These are phyloP conservation scores for Spongilla lacustris DNA, from an alignment of 37 sponge, comb jelly and placozoan species.

Conservation along the genomic window DNA sequence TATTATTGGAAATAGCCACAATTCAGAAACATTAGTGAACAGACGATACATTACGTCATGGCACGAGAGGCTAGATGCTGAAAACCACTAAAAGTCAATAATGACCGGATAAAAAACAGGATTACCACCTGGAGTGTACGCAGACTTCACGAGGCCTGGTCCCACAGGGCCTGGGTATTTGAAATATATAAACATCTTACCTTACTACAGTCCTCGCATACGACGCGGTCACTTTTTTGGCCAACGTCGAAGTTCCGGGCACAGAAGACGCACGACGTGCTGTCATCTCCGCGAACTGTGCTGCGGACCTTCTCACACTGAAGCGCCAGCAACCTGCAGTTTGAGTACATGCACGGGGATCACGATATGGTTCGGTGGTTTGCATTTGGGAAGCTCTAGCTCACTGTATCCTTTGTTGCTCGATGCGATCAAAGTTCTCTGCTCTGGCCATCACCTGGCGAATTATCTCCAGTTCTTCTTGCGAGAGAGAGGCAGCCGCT, in stretches of 20 bases:
- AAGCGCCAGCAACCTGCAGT: slow-evolving; percentile 21
- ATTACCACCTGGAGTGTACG: too few relatives aligned
- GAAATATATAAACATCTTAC: too few relatives aligned
- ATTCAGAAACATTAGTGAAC: too few relatives aligned
- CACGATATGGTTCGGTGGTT: too few relatives aligned
- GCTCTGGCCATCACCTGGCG: not conserved
- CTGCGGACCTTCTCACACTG: slow-evolving; percentile 25
- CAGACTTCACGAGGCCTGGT: too few relatives aligned
- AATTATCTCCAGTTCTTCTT: not conserved
- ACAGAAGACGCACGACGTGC: slow-evolving; percentile 41
- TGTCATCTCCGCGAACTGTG: slow-evolving; percentile 36
- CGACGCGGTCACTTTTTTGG: not conserved
- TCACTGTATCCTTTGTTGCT: not conserved
- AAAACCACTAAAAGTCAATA: too few relatives aligned
- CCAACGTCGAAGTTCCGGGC: slow-evolving; percentile 17
- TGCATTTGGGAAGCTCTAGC: not conserved
- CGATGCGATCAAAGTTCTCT: not conserved
- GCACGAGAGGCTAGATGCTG: too few relatives aligned
- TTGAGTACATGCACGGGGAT: too few relatives aligned
- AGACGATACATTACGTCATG: too few relatives aligned
- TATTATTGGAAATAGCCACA: too few relatives aligned
- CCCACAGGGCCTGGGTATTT: too few relatives aligned
- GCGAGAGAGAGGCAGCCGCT: not conserved
- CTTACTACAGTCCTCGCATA: not conserved
- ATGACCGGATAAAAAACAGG: too few relatives aligned